Evolutionary conservation across 2,888 invertebrate species (phyloP).

Genomic region (Dolichomitus sp.): DNA sequence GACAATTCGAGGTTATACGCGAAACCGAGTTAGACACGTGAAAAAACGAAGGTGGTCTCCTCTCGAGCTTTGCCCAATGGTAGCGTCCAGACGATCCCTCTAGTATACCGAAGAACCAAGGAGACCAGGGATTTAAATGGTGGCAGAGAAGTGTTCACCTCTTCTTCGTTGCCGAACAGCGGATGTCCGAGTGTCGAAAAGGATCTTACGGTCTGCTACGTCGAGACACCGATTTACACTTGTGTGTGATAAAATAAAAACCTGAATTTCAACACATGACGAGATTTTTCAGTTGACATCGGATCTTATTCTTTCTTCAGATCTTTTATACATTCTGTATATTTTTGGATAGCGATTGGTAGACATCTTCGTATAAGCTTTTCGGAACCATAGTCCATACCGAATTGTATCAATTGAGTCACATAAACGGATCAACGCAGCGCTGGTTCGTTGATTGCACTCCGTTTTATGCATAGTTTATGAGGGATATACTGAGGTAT

Average conservation of each 20-base stretch:
- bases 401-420: not conserved
- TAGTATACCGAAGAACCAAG: slow-evolving; percentile 2
- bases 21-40: slow-evolving; percentile 45
- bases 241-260: not conserved
- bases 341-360: not conserved
- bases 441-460: too few species aligned
- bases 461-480: not conserved
- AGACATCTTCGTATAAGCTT: not conserved
- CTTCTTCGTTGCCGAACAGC: slow-evolving; percentile 16
- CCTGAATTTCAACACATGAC: not conserved
- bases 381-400: slow-evolving; percentile 13
- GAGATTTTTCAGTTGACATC: not conserved
- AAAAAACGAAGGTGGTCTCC: slow-evolving; percentile 20
- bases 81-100: slow-evolving; percentile 14
- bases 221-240: slow-evolving; percentile 49
- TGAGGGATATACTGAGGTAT: slow-evolving; percentile 15
- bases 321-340: not conserved
- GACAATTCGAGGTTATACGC: slow-evolving; percentile 51
- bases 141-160: slow-evolving; percentile 18
- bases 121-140: slow-evolving; percentile 49
- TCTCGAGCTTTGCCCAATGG: not conserved
- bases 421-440: not conserved
- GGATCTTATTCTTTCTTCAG: not conserved
- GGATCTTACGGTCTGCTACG: slow-evolving; percentile 54
- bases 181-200: slow-evolving; percentile 33